These are phyloP conservation scores for Hirundichthys speculiger DNA, from an alignment of 2,113 vertebrate genomes.

Conservation along the genomic window DNA sequence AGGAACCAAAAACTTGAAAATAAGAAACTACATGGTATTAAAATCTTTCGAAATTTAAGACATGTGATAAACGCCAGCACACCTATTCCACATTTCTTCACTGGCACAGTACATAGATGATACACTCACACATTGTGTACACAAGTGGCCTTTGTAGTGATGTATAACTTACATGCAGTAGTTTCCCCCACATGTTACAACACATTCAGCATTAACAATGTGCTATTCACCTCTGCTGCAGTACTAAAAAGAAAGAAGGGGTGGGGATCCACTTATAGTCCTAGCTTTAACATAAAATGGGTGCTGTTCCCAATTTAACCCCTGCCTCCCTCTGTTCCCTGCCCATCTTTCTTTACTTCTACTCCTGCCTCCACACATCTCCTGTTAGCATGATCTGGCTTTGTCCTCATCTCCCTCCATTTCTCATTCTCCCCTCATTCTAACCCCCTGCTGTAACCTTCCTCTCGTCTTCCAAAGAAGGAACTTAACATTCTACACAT, in stretches of 20 bases:
- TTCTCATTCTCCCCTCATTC: constrained; percentile 34
- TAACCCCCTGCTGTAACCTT: constrained; percentile 16
- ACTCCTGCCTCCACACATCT: constrained; percentile 44
- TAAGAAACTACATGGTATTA: constrained; percentile 20
- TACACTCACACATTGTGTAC: constrained; percentile 39
- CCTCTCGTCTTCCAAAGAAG: background rate
- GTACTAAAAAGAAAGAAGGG: constrained; percentile 29
- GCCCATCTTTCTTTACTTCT: constrained; percentile 40
- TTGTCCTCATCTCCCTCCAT: constrained; percentile 33
- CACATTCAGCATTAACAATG: constrained; percentile 11
- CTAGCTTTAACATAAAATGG: constrained; percentile 67
- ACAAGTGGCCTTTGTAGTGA: constrained; percentile 47
- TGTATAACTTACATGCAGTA: constrained; percentile 46
- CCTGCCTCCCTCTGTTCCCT: constrained; percentile 46
- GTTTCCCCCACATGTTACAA: constrained; percentile 20
- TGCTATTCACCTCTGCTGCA: constrained; percentile 33
- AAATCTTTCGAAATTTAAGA: constrained; percentile 27
- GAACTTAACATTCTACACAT: constrained; percentile 55
- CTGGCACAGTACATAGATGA: constrained; percentile 44
- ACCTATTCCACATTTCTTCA: constrained; percentile 61
- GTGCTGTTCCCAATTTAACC: constrained; percentile 66
- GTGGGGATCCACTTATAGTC: constrained; percentile 54
- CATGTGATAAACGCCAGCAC: constrained; percentile 41
- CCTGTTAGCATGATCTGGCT: constrained; percentile 29
- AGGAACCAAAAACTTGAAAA: constrained; percentile 18